These are phyloP conservation scores for Podarcis cretensis DNA, from an alignment of 2,113 vertebrate species.

Conservation along the genomic window DNA sequence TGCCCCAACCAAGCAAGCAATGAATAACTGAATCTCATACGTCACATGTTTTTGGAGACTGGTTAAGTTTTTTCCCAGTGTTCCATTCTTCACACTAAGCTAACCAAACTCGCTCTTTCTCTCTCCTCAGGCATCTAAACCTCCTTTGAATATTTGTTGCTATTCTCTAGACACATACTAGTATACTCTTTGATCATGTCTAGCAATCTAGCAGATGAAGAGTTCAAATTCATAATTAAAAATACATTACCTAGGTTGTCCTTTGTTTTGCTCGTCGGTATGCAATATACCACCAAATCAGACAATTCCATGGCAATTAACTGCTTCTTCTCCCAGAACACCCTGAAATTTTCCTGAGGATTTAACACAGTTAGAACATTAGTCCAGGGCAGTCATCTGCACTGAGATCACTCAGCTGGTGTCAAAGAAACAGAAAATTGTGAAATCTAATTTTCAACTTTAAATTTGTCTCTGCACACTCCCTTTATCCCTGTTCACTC, in stretches of 20 bases:
- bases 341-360: constrained; percentile 83
- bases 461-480: background rate
- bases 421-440: background rate
- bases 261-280: constrained; percentile 94
- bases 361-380: background rate
- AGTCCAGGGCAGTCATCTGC: background rate
- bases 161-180: no score
- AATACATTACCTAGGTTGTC: constrained; percentile 87
- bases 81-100: no score
- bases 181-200: background rate
- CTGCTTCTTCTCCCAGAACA: constrained; percentile 88
- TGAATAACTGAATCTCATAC: no score
- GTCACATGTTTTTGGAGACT: no score
- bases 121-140: no score
- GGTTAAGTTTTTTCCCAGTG: no score
- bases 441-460: background rate
- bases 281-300: constrained; percentile 95
- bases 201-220: accelerated
- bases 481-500: background rate
- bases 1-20: no score
- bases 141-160: no score
- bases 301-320: constrained; percentile 95
- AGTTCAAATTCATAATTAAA: background rate
- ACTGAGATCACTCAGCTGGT: background rate
- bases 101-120: no score